phyloP scores from a whole-genome alignment of 2,888 invertebrate species.

The Onthophagus sagittarius region DNA sequence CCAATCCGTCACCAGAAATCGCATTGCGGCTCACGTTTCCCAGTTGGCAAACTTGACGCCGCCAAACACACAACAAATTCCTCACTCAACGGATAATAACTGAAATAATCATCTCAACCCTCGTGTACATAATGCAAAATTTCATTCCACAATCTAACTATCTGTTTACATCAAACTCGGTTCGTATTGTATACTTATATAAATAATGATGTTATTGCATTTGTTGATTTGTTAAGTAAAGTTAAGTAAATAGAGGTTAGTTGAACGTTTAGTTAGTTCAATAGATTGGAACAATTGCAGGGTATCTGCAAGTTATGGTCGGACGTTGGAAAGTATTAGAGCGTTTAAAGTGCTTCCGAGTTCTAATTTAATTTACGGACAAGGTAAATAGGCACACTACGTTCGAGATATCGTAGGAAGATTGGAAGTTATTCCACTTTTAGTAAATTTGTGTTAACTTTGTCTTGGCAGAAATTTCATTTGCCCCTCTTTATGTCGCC shows the following conservation, averaged over 20 bases:
- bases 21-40: not conserved
- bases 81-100: not conserved
- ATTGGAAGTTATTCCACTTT: not conserved
- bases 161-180: no score
- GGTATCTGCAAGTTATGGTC: not conserved
- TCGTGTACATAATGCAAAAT: not conserved
- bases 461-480: not conserved
- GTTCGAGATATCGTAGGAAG: not conserved
- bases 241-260: not conserved
- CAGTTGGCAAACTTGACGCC: not conserved
- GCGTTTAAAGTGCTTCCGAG: not conserved
- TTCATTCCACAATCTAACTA: no score
- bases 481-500: slow-evolving; percentile 1
- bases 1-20: not conserved
- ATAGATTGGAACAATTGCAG: not conserved
- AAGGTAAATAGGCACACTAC: not conserved
- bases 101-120: not conserved
- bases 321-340: not conserved
- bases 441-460: not conserved
- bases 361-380: not conserved
- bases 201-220: no score
- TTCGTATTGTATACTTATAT: no score
- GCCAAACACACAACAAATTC: not conserved
- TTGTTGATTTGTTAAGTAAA: not conserved
- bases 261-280: not conserved